These are phyloP conservation scores for Telmatherina bonti DNA, from an alignment of 2,797 vertebrate species.

Conservation along the genomic window DNA sequence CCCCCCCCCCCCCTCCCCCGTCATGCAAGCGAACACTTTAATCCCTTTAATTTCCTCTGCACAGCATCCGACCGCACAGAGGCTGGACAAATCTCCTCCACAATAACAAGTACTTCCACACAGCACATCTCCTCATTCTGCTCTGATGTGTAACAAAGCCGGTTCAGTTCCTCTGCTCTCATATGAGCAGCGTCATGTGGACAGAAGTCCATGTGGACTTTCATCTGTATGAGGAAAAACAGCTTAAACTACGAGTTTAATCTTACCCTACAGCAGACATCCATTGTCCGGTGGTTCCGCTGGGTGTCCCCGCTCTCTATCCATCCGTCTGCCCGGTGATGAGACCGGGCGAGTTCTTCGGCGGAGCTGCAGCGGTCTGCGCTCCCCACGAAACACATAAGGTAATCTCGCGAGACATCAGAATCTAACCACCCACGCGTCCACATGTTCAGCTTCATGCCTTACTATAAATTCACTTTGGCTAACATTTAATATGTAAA, in stretches of 20 bases:
- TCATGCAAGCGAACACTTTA: slow-evolving; percentile 20
- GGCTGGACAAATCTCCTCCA: neutral
- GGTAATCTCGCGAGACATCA: slow-evolving; percentile 23
- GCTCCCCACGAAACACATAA: neutral
- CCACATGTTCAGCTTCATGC: neutral
- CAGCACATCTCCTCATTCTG: neutral
- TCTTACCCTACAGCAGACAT: slow-evolving; percentile 52
- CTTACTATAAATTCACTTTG: too few species aligned
- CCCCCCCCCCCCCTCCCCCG: slow-evolving; percentile 38
- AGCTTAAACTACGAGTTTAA: fast-evolving
- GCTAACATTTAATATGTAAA: neutral
- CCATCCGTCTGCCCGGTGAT: slow-evolving; percentile 42
- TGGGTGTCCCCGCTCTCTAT: slow-evolving; percentile 2
- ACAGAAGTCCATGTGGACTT: neutral
- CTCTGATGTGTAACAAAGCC: slow-evolving; percentile 16
- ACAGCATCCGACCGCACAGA: neutral
- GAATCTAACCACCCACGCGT: slow-evolving; percentile 3
- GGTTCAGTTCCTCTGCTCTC: slow-evolving; percentile 23
- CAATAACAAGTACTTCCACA: neutral
- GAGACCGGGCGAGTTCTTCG: slow-evolving; percentile 41
- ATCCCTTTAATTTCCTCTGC: neutral
- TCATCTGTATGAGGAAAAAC: fast-evolving
- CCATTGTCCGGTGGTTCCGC: slow-evolving; percentile 29
- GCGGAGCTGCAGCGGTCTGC: neutral
- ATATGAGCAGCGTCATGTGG: slow-evolving; percentile 31